phyloP scores from a whole-genome alignment of 2,113 vertebrate species.

The Silurus meridionalis region DNA sequence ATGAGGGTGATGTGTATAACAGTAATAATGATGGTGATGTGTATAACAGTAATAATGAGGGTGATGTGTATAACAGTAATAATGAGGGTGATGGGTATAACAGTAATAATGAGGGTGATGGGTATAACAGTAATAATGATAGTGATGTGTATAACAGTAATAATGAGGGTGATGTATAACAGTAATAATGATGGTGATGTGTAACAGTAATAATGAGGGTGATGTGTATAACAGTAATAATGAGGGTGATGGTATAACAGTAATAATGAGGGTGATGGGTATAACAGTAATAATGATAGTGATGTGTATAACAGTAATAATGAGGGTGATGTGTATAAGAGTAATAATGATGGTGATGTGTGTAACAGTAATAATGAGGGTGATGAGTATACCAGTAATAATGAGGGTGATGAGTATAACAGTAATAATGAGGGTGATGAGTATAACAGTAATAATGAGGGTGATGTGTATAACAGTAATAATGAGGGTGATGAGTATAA shows the following conservation, averaged over 20 bases:
- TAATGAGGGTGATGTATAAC: not conserved
- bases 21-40: not conserved
- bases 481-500: not conserved
- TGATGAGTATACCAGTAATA: not conserved
- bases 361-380: not conserved
- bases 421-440: not conserved
- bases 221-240: not conserved
- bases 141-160: not conserved
- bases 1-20: not conserved
- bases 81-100: not conserved
- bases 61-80: not conserved
- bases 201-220: not conserved
- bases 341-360: not conserved
- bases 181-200: not conserved
- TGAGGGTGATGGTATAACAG: not conserved
- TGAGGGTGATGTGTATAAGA: not conserved
- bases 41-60: not conserved
- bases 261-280: not conserved
- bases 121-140: not conserved
- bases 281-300: not conserved
- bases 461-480: not conserved
- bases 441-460: not conserved
- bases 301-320: not conserved
- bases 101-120: not conserved
- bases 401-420: not conserved